Percentiles rank a stretch among this genome's conserved stretches.
Evolutionary conservation across 1,140 invertebrate genomes (phyloP).

Genomic region (Trachelipus rathkii): DNA sequence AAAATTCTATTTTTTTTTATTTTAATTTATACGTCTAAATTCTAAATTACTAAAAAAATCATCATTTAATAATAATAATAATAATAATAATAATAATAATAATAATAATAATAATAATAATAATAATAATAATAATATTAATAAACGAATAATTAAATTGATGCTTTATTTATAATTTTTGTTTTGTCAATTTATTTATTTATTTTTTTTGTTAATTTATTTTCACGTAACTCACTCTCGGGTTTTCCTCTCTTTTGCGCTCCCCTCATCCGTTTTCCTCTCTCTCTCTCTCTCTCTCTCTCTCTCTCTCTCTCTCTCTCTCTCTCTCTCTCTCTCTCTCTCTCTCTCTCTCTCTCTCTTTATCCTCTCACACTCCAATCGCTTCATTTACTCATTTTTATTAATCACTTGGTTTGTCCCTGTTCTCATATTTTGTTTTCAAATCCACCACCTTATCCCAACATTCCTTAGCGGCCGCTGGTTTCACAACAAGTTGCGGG

Average conservation of each 20-base stretch:
- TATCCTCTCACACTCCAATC: not conserved
- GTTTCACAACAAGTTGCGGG: slow-evolving; percentile 42
- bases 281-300: slow-evolving; percentile 2
- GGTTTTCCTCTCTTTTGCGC: not conserved
- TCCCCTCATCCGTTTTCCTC: not conserved
- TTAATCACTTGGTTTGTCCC: not conserved
- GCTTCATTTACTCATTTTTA: not conserved
- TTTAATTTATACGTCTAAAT: too few relatives aligned
- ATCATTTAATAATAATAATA: too few relatives aligned
- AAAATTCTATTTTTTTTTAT: too few relatives aligned
- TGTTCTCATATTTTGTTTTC: not conserved
- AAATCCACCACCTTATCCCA: not conserved
- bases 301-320: not conserved
- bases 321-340: not conserved
- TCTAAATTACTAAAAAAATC: too few relatives aligned
- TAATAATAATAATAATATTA: not conserved
- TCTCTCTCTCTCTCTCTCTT: not conserved
- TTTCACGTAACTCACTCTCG: too few relatives aligned
- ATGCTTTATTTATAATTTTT: not conserved
- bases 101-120: not conserved
- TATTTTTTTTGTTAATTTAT: too few relatives aligned
- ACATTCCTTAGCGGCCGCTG: slow-evolving; percentile 23
- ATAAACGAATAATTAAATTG: not conserved
- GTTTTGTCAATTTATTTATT: not conserved
- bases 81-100: slow-evolving; percentile 2